Base-by-base conservation (phyloP, 64 coral and sea anemone species). In the Pocillopora verrucosa region DNA sequence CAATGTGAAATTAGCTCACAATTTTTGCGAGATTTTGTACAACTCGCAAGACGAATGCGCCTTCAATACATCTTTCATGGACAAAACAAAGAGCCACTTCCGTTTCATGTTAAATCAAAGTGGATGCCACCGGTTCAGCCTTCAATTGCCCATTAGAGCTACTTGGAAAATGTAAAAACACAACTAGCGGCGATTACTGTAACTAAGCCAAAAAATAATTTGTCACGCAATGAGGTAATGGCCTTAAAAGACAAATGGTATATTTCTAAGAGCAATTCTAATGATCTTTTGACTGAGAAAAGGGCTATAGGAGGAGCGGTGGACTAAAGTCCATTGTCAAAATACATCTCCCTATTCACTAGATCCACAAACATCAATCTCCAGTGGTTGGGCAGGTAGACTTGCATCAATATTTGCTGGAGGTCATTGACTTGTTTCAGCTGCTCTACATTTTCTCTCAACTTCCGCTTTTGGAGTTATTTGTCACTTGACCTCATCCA, bases 311-410 rank as follows among this genome's bases (percentile, higher is more conserved):
- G 2, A 9, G 86, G 91, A 22, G 72, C 56, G 64, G 13, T 58
- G n/a, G 16, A 79, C 13, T 80, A 73, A 17, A 88, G 34, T 10
- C 86, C 91, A 93, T 93, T 85, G 65, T 93, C 91, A 88, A 93
- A 93, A 59, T 65, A 92, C 35, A 92, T 63, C 22, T 80, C 36
- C 60, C 24, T 87, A 45, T 56, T 64, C 6, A 45, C 22, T 61
- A 93, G 26, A n/a, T 88, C 58, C 10, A 93, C 77, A 68, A 60
- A 80, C 15, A 83, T 37, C 15, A 93, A 38, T 61, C 84, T 85
- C 91, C 86, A 88, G 58, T 93, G 91, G 64, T 16, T 41, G 67
- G 85, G 64, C 91, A 93, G 88, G 58, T 93, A 22, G 20, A 93
- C 86, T 73, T 85, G 91, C 14, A 88, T 37, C 37, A 93, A 87